These are phyloP conservation scores for Otolemur garnettii DNA, from an alignment of 2,113 vertebrate genomes.

Conservation along the genomic window DNA sequence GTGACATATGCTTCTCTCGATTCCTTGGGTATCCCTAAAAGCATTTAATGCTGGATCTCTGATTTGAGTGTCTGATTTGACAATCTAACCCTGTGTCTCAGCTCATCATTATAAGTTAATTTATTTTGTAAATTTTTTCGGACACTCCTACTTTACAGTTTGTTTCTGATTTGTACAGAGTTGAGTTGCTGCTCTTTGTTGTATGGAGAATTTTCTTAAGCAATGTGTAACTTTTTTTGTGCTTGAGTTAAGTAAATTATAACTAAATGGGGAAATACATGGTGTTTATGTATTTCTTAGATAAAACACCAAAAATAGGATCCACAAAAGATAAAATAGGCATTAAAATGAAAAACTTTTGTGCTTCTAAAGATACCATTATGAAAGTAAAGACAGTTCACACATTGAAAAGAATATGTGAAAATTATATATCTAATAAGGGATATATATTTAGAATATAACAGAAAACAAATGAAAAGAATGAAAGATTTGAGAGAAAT, in stretches of 20 bases:
- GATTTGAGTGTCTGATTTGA: background rate
- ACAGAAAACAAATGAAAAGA: background rate
- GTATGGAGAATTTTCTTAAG: background rate
- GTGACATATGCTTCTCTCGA: background rate
- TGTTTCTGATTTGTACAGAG: background rate
- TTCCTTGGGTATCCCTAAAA: background rate
- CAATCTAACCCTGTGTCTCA: background rate
- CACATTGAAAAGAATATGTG: background rate
- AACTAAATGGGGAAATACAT: background rate
- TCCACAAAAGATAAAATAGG: background rate
- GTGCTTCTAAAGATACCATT: background rate
- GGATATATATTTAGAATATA: background rate
- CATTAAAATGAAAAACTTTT: background rate
- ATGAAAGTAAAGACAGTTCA: background rate
- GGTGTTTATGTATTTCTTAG: background rate
- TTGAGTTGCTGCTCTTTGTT: background rate
- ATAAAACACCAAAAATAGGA: background rate
- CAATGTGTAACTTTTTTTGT: background rate
- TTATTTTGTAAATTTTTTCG: conserved; percentile 1
- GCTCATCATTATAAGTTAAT: background rate
- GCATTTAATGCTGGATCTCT: background rate
- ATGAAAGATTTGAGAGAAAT: background rate
- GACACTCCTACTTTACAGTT: background rate
- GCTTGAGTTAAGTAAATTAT: background rate
- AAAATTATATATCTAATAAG: background rate